These are phyloP conservation scores for Sminthopsis crassicaudata DNA, from an alignment of 2,113 vertebrate genomes.

Conservation along the genomic window DNA sequence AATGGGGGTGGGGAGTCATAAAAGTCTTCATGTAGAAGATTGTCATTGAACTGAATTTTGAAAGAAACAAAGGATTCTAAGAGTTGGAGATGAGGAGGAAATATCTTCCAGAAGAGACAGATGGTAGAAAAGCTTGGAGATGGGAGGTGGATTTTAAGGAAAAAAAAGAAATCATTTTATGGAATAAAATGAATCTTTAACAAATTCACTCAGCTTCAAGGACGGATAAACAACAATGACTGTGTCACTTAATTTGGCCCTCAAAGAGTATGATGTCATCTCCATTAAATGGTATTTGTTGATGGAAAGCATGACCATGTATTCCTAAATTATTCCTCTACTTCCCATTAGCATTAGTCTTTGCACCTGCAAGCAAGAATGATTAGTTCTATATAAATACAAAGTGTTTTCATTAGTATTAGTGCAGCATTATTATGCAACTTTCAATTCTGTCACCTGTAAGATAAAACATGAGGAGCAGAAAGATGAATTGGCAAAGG, in stretches of 20 bases:
- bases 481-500: neutral
- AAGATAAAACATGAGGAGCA: conserved; percentile 40
- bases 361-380: conserved; percentile 68
- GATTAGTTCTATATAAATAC: conserved; percentile 60
- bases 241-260: neutral
- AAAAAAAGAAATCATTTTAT: neutral
- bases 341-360: conserved; percentile 64
- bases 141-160: neutral
- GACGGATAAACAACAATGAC: neutral
- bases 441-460: neutral
- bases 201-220: neutral
- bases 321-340: conserved; percentile 61
- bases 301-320: neutral
- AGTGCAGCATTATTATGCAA: conserved; percentile 49
- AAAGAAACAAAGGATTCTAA: neutral
- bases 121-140: neutral
- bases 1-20: neutral
- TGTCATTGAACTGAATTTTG: neutral
- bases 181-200: neutral
- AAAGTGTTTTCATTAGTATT: conserved; percentile 42
- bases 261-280: neutral
- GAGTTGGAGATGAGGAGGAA: neutral
- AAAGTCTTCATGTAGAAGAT: neutral
- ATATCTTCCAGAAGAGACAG: neutral
- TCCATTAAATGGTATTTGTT: conserved; percentile 31